Evolutionary conservation across 2,113 vertebrate genomes (phyloP), one percentile per base, ranked within the genome.

Genomic region (Rostratula benghalensis): DNA sequence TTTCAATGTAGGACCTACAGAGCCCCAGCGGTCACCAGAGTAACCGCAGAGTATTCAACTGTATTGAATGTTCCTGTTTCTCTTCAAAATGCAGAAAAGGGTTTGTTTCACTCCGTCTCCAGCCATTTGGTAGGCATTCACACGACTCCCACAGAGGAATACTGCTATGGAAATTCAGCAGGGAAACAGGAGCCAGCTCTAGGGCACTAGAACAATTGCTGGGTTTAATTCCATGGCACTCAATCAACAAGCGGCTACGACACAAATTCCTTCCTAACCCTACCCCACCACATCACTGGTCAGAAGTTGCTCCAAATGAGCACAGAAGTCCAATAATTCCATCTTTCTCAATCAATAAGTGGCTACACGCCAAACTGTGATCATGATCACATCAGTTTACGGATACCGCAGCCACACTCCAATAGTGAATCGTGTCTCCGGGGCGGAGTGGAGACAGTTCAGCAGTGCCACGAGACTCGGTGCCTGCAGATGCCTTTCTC

Each of bases 241-340:
- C 45, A 21, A 5, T 35, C 74, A 51, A 60, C 22, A 88, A 77
- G 21, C n/a, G 35, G 23, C 48, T 54, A 8, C 25, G 19, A 46
- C 18, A 3, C 14, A 75, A 61, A 86, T 50, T 61, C 65, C 61
- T 33, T 83, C 45, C 24, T 24, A 53, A 2, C 7, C 69, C 18
- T 43, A 83, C 33, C 11, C 39, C 51, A 31, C 31, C 13, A 28
- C 1, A 0, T 25, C 77, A 57, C 30, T 0, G 0, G 35, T 39
- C 35, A 61, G 57, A 85, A 83, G 17, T 5, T 53, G 59, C 13
- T 93, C 56, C 33, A 73, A 51, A 65, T 19, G n/a, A 73, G 43
- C 48, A 41, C 30, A 39, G 35, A 27, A 11, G 10, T n/a, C 45
- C 69, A 41, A 3, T 5, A 65, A 33, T 78, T 61, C 39, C 59